Conservation (phyloP, 2,113 vertebrate species). For the Odocoileus virginianus region DNA sequence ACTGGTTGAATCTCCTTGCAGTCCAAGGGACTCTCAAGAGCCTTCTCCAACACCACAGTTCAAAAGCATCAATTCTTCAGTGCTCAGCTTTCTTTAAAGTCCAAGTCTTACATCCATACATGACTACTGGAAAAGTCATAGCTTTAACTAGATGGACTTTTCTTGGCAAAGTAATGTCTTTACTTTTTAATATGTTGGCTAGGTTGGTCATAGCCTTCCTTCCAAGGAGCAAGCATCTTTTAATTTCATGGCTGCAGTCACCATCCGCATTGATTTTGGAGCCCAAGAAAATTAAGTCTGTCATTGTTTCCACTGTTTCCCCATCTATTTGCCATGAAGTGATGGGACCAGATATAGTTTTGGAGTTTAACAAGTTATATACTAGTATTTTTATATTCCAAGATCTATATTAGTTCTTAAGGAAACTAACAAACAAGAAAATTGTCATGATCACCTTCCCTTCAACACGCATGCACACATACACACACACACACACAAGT, state of each 20-base stretch:
- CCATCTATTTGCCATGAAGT: not conserved
- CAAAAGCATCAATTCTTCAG: not conserved
- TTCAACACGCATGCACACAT: rapidly evolving
- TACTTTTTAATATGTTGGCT: not conserved
- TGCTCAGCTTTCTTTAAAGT: not conserved
- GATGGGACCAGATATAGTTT: not conserved
- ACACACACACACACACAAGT: not conserved
- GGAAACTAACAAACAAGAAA: not conserved
- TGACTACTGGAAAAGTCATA: not conserved
- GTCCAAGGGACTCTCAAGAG: not conserved
- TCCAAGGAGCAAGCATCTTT: not conserved
- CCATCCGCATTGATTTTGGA: not conserved
- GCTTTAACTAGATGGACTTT: not conserved
- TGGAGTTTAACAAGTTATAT: not conserved
- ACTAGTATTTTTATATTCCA: not conserved
- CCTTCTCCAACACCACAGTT: not conserved
- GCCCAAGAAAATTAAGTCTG: not conserved
- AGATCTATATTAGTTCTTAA: not conserved
- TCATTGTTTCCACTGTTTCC: not conserved
- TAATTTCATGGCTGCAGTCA: not conserved
- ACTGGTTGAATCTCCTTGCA: not conserved
- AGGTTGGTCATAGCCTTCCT: not conserved
- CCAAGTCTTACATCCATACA: not conserved
- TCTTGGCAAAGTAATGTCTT: not conserved
- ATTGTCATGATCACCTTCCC: not conserved